Base-by-base conservation (phyloP, 2,888 invertebrate genomes). In the Operophtera brumata region DNA sequence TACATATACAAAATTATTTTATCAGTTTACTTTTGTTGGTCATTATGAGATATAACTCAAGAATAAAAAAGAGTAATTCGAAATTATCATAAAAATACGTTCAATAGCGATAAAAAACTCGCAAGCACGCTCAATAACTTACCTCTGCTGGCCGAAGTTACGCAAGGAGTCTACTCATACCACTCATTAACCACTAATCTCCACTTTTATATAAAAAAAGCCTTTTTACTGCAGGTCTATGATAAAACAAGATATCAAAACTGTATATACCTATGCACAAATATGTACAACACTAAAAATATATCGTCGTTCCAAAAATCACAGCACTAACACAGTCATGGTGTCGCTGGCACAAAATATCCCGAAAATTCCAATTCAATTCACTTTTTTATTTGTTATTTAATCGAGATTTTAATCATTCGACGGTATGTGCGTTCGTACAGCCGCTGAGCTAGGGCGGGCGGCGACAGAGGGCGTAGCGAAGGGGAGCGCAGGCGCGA, bases 401-500 rank as follows among this genome's bases (percentile, higher is more conserved):
- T 65, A 59, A 56, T 56, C 59, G 61, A 45, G 58, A 57, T 61
- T 66, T 64, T 60, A 54, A 65, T 64, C 36, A 32, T 37, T 25
- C 26, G 14, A 60, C 63, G 62, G 56, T 62, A 56, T 66, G 9
- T 7, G 73, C 75, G 75, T 75, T 78, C 78, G 73, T 75, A 66
- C 74, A 62, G 76, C 75, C 76, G 71, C 71, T 69, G 73, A 71
- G 76, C 78, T 74, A 62, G 77, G 84, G 73, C 73, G 71, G 73
- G 77, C 72, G 75, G 69, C 67, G 76, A 68, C 64, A 70, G 57
- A 63, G 65, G 67, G 65, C 65, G 73, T 72, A 73, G 66, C 69
- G 73, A 62, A n/a, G 66, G 64, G 49, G 54, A 47, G 85, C 88
- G 88, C 84, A 72, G 68, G 83, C 88, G 86, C 79, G 80, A 62